Evolutionary conservation across 2,888 invertebrate species (phyloP), one percentile per base, ranked within the genome.

Genomic region (Stratiomys singularior): DNA sequence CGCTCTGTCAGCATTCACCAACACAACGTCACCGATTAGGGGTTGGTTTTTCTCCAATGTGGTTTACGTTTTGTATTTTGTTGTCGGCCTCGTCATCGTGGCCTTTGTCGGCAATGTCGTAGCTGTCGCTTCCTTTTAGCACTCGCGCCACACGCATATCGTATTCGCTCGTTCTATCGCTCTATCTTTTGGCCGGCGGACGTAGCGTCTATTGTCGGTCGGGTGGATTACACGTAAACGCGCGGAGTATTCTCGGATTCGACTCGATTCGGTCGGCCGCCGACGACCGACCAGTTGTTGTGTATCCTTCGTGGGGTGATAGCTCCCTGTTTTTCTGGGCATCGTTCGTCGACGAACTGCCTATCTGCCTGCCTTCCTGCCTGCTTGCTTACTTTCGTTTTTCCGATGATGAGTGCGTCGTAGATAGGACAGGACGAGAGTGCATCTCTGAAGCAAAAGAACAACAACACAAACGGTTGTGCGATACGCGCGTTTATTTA

Each of bases 221-320:
- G 66, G 66, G 66, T 60, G 60, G 63, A 46, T 27, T 76, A 30
- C 63, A 30, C 37, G 37, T 9, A 37, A 37, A 37, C 37, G 37
- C 3, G 37, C 37, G 37, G 5, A 37, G 37, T 37, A 9, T 3
- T 5, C 5, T 37, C n/a, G 9, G 9, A 37, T 37, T 37, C 37
- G n/a, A 37, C 60, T 76, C 15, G 60, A 76, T 5, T 67, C 66
- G 52, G 21, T 28, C 37, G 37, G 3, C 66, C 66, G 67, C 76
- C 76, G 52, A 56, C 64, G n/a, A 37, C 3, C 37, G 37, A 37
- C 60, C 86, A 86, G 86, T 86, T 86, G 86, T 86, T 86, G 86
- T 87, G 87, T 86, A 86, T 86, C 86, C 87, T 87, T 87, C 87
- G 87, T 84, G 66, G 85, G 86, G 86, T 86, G 86, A 86, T 85